A percentile compares a stretch with the other conserved stretches of the same genome.
Evolutionary conservation across 92 coral and sea anemone species (phyloP).

Genomic region (Porites cylindrica): DNA sequence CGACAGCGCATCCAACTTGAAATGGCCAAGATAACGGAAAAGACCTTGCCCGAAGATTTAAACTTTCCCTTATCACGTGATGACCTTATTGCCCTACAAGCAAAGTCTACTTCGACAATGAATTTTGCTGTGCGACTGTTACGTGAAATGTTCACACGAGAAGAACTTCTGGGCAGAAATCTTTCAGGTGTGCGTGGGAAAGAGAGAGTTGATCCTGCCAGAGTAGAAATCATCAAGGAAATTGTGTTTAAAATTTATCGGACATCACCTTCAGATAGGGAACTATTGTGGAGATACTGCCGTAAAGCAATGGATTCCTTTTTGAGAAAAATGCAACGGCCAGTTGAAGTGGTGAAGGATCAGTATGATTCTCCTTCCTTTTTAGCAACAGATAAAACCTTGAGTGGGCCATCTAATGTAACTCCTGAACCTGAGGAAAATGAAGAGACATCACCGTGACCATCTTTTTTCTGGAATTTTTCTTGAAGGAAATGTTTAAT

Average conservation of each 20-base stretch:
- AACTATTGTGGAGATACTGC: slow-evolving; percentile 40
- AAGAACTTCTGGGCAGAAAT: slow-evolving; percentile 34
- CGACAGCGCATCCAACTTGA: slow-evolving; percentile 41
- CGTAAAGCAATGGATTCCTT: slow-evolving; percentile 48
- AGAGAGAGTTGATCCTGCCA: slow-evolving; percentile 37
- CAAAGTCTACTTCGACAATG: slow-evolving; percentile 35
- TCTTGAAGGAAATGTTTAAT: no score
- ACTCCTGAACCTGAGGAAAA: not conserved
- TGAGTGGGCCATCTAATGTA: not conserved
- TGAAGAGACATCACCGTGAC: not conserved
- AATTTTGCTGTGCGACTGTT: slow-evolving; percentile 43
- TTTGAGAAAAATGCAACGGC: slow-evolving; percentile 37
- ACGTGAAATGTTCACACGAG: slow-evolving; percentile 31
- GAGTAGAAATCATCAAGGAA: slow-evolving; percentile 42
- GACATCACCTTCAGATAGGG: slow-evolving; percentile 34
- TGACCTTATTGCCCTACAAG: slow-evolving; percentile 21
- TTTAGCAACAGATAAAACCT: not conserved
- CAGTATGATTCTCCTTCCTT: slow-evolving; percentile 3
- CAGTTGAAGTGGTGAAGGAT: slow-evolving; percentile 10
- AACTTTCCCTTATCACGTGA: slow-evolving; percentile 33
- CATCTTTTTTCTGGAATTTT: not conserved
- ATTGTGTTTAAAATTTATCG: slow-evolving; percentile 43
- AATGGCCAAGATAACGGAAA: slow-evolving; percentile 41
- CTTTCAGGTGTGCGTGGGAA: slow-evolving; percentile 42
- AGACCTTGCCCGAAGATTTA: slow-evolving; percentile 15